These are phyloP conservation scores for Notolabrus celidotus DNA, from an alignment of 2,797 vertebrate genomes.

Conservation along the genomic window DNA sequence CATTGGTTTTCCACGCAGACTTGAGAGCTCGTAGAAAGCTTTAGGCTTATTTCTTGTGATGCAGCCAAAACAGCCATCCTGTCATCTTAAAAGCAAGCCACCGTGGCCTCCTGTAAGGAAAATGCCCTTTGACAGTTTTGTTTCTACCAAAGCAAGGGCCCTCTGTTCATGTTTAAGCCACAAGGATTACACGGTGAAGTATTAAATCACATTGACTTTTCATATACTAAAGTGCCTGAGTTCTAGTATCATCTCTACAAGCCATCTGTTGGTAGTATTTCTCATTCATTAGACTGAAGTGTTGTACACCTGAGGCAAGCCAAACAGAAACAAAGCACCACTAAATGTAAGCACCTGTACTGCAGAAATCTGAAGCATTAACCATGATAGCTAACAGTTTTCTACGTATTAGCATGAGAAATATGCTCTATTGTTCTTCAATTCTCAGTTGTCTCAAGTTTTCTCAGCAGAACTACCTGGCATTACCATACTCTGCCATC, in stretches of 20 bases:
- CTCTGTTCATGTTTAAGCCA: slow-evolving; percentile 7
- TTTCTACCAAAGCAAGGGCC: slow-evolving; percentile 1
- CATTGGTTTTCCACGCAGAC: slow-evolving; percentile 49
- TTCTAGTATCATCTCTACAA: slow-evolving; percentile 20
- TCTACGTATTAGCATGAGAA: too few species aligned
- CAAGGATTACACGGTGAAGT: not conserved
- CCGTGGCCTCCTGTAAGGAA: not conserved
- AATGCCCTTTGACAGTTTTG: slow-evolving; percentile 10
- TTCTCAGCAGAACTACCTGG: not conserved
- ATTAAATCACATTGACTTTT: not conserved
- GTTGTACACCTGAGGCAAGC: slow-evolving; percentile 33
- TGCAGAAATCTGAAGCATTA: slow-evolving; percentile 12
- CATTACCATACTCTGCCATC: not conserved
- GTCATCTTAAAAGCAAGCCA: slow-evolving; percentile 27
- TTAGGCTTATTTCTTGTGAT: slow-evolving; percentile 42
- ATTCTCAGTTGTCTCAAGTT: too few species aligned
- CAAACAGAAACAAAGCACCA: not conserved
- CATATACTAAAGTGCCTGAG: slow-evolving; percentile 8
- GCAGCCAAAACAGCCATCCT: slow-evolving; percentile 35
- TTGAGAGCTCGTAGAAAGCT: slow-evolving; percentile 42
- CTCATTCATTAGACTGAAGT: slow-evolving; percentile 11
- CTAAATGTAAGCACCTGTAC: slow-evolving; percentile 3
- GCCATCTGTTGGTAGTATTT: slow-evolving; percentile 25
- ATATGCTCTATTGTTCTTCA: too few species aligned
- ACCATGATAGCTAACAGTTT: not conserved